Evolutionary conservation across 2,797 vertebrate genomes (phyloP), one percentile per base, ranked within the genome.

Genomic region (Pachyuromys duprasi): DNA sequence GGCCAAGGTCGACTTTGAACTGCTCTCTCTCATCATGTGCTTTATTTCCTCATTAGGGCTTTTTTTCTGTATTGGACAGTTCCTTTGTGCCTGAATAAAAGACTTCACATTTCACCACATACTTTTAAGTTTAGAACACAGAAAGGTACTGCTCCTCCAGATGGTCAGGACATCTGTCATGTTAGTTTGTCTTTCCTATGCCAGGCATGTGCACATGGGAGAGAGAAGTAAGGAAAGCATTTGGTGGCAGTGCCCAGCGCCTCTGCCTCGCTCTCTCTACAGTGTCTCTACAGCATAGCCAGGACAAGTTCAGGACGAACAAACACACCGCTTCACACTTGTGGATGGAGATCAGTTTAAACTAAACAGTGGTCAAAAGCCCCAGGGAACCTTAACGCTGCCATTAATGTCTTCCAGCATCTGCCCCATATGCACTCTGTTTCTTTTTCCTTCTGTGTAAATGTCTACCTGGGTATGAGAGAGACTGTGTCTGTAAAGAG

Each of bases 31-130:
- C 83, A 78, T 31, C 78, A 93, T 96, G 96, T 93, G 75, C 13
- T 95, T 94, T 81, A 55, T 90, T 94, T 91, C 97, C 96, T 96
- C 97, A 96, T 97, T 96, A 96, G 97, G 88, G 31, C 45, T 94
- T 96, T 95, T 96, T 87, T n/a, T n/a, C 74, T 97, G 81, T 80
- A 92, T 83, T 67, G 80, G 94, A 89, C 45, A 6, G 65, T 65
- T 94, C 14, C 70, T 74, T 36, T 49, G 60, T 17, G 80, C n/a
- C 78, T 57, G 87, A 67, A 95, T 79, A 49, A 93, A 91, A 45
- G 72, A 80, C 67, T 69, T 28, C 53, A 20, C 53, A 75, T 93
- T 94, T 67, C 57, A 79, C 78, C 62, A 75, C 63, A 96, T 26
- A 60, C 39, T 93, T 86, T 95, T 60, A 39, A 83, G 33, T 91